Conservation (phyloP, 2,888 invertebrate species). For the Noctuana brunneofusca region DNA sequence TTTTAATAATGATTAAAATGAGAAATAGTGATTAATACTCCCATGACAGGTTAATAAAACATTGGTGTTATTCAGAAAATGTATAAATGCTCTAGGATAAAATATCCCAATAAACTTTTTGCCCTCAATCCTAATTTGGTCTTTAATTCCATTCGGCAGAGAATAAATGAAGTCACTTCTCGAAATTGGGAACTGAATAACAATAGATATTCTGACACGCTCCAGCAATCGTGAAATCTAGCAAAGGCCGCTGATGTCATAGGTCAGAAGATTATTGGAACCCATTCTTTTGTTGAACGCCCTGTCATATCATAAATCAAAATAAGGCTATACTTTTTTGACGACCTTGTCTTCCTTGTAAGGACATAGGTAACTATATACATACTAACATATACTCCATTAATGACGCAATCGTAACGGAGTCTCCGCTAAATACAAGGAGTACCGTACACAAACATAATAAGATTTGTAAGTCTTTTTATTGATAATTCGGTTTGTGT, state of each 20-base stretch:
- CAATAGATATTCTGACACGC: constrained; percentile 53
- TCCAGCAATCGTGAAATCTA: constrained; percentile 47
- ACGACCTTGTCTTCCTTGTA: constrained; percentile 52
- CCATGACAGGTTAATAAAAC: neutral
- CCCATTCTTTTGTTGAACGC: constrained; percentile 59
- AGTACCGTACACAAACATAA: constrained; percentile 8
- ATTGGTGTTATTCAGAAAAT: neutral
- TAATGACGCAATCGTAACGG: constrained; percentile 18
- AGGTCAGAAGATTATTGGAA: constrained; percentile 62
- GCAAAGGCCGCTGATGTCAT: constrained; percentile 65
- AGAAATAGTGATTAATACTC: neutral
- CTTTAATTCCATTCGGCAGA: constrained; percentile 2
- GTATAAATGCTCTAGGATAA: neutral
- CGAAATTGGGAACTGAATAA: constrained; percentile 37
- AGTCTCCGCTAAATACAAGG: constrained; percentile 19
- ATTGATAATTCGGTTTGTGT: constrained; percentile 11
- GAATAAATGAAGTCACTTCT: constrained; percentile 11
- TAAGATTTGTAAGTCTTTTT: neutral
- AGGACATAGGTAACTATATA: no score
- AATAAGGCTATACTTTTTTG: constrained; percentile 44
- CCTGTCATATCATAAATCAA: constrained; percentile 60
- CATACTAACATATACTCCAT: no score
- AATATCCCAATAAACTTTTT: constrained; percentile 7
- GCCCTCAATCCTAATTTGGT: constrained; percentile 5
- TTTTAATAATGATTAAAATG: neutral